Base-by-base conservation (phyloP, 2,888 invertebrate genomes). In the Polylopha cassiicola region DNA sequence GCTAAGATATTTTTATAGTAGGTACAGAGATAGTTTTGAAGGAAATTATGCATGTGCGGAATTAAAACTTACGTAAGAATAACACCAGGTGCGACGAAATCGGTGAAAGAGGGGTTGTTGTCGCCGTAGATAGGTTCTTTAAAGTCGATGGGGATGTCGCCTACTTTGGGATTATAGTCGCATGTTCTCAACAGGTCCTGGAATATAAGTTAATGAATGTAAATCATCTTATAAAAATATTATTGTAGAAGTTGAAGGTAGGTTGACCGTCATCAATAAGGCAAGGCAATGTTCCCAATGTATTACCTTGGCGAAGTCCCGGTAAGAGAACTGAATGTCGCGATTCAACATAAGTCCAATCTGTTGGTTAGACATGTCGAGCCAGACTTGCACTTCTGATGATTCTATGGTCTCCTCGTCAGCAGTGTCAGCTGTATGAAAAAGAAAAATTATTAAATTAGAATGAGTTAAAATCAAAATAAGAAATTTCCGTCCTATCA, bases 341-440 rank as follows among this genome's bases (percentile, higher is more conserved):
- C 95, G 80, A 73, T 95, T 94, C 29, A 97, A 86, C 87, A 95
- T 94, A 57, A 96, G 89, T 0, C 95, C 94, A 56, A 98, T 95
- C 86, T 97, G 97, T 71, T 98, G 96, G 89, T 97, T 97, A 54
- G 95, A 95, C 93, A 96, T 95, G 73, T 97, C 97, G 42, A 96
- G 88, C 93, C 95, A 94, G 34, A 96, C 94, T 61, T 94, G 88
- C 43, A 96, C 91, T 68, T 95, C 95, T 28, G 95, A 95, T 48
- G 93, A 93, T 50, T 93, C 91, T 37, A 96, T 88, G 0, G 95
- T 95, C 55, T 95, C 95, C 44, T 94, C 92, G 62, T 95, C 95
- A 0, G 94, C 91, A 13, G 94, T 92, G 57, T 92, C 91, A 23
- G 89, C 88, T 88, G 64, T 1, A n/a, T n/a, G n/a, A n/a, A n/a